Base-by-base conservation (phyloP, 2,113 vertebrate species). In the Nipponia nippon region DNA sequence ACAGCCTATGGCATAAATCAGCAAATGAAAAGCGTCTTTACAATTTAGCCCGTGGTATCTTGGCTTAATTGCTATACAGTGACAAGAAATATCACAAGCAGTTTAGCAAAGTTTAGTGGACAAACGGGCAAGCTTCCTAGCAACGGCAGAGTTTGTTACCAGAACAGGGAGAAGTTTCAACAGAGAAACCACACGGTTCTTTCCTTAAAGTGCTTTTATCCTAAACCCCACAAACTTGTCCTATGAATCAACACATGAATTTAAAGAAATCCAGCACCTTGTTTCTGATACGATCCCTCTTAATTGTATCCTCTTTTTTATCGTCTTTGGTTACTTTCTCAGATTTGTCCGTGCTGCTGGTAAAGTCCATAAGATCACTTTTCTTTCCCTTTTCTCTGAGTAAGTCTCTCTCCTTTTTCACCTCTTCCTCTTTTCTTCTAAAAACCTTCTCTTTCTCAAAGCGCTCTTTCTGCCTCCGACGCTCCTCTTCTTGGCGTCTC, bases 231-330 rank as follows among this genome's bases (percentile, higher is more conserved):
- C 76, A 70, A 38, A 90, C 40, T 44, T 38, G 50, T 79, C 56
- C 84, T 86, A 52, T 13, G 80, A 95, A 97, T 75, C 15, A 94
- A 95, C 78, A 90, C 14, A 84, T 2, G 83, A 90, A 92, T 92
- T 78, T 73, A 92, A 97, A 76, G 55, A 98, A 95, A 97, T 95
- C 70, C 85, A 96, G 97, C 93, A 99, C 99, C 99, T 99, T 99
- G 97, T 99, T 99, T 96, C 99, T 98, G 87, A 99, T 98, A 44
- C 99, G 98, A 95, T 99, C 99, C 96, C 98, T 98, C 97, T 99
- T 99, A 75, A 97, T 77, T 69, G 97, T 96, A 40, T 99, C 99
- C 9, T 99, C 99, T 95, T 98, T 99, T 97, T 98, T 99, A 88
- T 98, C 98, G 1, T 99, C 99, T 97, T 98, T 99, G 94, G 96